Conservation (phyloP, 2,113 vertebrate genomes). For the Zapus hudsonius region DNA sequence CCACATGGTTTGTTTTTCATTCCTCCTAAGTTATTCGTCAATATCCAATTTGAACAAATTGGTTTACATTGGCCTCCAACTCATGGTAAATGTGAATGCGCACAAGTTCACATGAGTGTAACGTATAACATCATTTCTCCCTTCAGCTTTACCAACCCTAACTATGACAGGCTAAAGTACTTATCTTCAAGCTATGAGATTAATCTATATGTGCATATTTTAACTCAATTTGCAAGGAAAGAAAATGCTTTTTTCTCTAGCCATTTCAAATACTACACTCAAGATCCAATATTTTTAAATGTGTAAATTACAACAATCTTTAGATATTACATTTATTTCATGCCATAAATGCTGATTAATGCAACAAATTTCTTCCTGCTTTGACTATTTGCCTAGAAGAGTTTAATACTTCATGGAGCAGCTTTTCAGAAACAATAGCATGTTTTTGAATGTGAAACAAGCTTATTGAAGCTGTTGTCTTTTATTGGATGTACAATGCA, state of each 20-base stretch:
- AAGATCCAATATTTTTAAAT: no score
- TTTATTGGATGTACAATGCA: background rate
- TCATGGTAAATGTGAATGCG: constrained; percentile 83
- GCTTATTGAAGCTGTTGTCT: background rate
- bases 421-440: background rate
- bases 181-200: constrained; percentile 52
- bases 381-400: constrained; percentile 6
- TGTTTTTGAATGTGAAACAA: background rate
- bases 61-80: constrained; percentile 69
- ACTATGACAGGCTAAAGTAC: constrained; percentile 74
- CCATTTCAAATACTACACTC: background rate
- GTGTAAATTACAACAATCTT: background rate
- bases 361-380: constrained; percentile 14
- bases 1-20: background rate
- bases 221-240: constrained; percentile 42
- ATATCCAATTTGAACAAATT: background rate
- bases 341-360: background rate
- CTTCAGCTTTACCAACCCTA: constrained; percentile 81
- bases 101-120: constrained; percentile 81
- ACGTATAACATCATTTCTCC: no score
- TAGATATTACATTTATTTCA: background rate
- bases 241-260: constrained; percentile 45
- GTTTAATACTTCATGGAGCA: background rate
- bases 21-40: background rate
- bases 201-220: constrained; percentile 42